These are phyloP conservation scores for Tinamus major DNA, from an alignment of 2,797 vertebrate species.

Conservation along the genomic window DNA sequence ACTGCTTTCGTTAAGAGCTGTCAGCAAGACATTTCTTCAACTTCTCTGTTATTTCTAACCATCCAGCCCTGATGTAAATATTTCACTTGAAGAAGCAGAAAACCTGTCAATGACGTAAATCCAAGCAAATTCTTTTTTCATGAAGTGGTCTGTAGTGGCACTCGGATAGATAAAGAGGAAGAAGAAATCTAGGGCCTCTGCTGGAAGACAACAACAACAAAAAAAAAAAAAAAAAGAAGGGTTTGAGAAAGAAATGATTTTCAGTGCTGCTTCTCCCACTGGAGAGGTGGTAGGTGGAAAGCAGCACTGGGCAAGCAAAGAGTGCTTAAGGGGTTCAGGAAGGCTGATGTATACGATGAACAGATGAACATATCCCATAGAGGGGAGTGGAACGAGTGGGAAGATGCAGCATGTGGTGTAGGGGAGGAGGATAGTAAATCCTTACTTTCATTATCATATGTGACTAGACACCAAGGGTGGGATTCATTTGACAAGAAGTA, in stretches of 20 bases:
- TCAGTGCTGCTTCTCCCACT: not conserved
- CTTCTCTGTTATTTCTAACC: not conserved
- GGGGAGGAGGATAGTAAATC: slow-evolving; percentile 44
- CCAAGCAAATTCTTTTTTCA: not conserved
- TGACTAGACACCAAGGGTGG: slow-evolving; percentile 13
- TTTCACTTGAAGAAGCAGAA: not conserved
- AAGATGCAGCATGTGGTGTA: slow-evolving; percentile 23
- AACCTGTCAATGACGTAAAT: not conserved
- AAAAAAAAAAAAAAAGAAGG: not conserved
- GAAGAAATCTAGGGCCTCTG: not conserved
- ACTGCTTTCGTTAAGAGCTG: not conserved
- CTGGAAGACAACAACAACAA: not conserved
- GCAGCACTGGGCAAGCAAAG: not conserved
- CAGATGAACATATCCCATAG: slow-evolving; percentile 37
- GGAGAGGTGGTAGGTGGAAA: not conserved
- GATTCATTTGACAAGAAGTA: slow-evolving; percentile 35
- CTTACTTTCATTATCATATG: slow-evolving; percentile 9
- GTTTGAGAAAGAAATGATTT: not conserved
- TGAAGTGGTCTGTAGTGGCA: not conserved
- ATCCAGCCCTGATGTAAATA: not conserved
- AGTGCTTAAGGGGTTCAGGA: not conserved
- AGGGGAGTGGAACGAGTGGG: slow-evolving; percentile 42
- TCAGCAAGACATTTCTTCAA: not conserved
- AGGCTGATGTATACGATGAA: slow-evolving; percentile 18
- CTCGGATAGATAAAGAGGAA: not conserved